Conservation (phyloP, 2,113 vertebrate genomes). For the Spheniscus mendiculus region DNA sequence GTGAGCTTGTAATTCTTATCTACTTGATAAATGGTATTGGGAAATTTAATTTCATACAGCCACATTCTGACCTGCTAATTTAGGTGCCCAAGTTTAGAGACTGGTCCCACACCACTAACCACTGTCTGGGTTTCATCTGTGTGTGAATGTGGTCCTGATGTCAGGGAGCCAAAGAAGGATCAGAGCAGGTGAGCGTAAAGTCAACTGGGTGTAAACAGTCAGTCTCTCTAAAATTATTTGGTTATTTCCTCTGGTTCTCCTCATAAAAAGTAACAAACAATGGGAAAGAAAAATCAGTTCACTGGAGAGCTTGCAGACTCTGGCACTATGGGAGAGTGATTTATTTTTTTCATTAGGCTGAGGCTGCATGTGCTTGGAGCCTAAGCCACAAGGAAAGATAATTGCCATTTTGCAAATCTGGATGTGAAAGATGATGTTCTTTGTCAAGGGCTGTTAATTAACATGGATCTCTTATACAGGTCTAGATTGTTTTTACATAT, state of each 20-base stretch:
- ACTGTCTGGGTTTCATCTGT: not conserved
- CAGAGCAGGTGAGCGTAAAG: not conserved
- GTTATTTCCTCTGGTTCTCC: not conserved
- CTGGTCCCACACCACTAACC: not conserved
- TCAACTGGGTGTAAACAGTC: not conserved
- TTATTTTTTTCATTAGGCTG: not conserved
- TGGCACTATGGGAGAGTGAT: not conserved
- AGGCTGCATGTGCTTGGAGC: not conserved
- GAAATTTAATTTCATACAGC: not conserved
- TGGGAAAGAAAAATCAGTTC: not conserved
- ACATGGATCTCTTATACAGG: not conserved
- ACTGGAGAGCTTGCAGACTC: not conserved
- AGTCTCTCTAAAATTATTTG: not conserved
- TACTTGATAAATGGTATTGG: not conserved
- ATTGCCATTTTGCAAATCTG: not conserved
- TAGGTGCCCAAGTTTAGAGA: not conserved
- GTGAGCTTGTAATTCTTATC: not conserved
- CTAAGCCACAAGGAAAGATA: not conserved
- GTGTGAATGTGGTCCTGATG: not conserved
- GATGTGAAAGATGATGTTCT: not conserved
- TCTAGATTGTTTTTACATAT: not conserved
- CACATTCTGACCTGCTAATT: not conserved
- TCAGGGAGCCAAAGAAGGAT: not conserved
- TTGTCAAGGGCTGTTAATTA: not conserved
- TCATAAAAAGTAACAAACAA: not conserved